phyloP scores from a whole-genome alignment of 2,113 vertebrate genomes.

The Calypte anna region DNA sequence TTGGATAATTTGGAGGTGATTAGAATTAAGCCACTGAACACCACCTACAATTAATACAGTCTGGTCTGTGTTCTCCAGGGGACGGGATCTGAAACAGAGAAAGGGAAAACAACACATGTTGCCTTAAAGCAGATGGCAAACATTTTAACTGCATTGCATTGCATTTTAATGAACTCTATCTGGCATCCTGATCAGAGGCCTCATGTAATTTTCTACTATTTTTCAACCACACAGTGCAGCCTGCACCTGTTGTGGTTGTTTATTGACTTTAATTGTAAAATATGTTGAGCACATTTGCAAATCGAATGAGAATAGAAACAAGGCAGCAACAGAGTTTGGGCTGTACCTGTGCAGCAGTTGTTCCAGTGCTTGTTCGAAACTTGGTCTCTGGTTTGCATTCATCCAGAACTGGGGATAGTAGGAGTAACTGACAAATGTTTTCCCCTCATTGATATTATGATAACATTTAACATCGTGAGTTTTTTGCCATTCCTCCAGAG shows the following conservation, averaged over 20 bases:
- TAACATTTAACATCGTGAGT: slow-evolving; percentile 87
- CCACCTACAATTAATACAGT: slow-evolving; percentile 93
- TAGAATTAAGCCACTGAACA: slow-evolving; percentile 93
- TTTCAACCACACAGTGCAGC: slow-evolving; percentile 28
- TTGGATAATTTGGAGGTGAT: slow-evolving; percentile 88
- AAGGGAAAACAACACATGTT: slow-evolving; percentile 67
- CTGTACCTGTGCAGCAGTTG: slow-evolving; percentile 88
- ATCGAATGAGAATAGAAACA: neutral
- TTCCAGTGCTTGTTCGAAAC: slow-evolving; percentile 87
- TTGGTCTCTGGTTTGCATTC: slow-evolving; percentile 79
- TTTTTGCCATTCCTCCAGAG: slow-evolving; percentile 91
- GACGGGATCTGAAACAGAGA: slow-evolving; percentile 85
- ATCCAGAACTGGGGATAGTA: slow-evolving; percentile 98
- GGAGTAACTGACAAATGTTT: slow-evolving; percentile 87
- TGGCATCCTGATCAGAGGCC: slow-evolving; percentile 48
- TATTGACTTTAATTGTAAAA: slow-evolving; percentile 41
- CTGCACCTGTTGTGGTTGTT: neutral
- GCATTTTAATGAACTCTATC: slow-evolving; percentile 68
- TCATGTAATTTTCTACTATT: slow-evolving; percentile 62
- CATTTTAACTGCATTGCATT: slow-evolving; percentile 60
- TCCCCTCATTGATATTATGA: slow-evolving; percentile 85
- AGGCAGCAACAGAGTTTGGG: neutral
- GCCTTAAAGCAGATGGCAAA: slow-evolving; percentile 74
- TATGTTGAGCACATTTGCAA: neutral
- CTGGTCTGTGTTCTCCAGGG: slow-evolving; percentile 85